These are phyloP conservation scores for Chromobotia macracanthus DNA, from an alignment of 2,797 vertebrate genomes.

Conservation along the genomic window DNA sequence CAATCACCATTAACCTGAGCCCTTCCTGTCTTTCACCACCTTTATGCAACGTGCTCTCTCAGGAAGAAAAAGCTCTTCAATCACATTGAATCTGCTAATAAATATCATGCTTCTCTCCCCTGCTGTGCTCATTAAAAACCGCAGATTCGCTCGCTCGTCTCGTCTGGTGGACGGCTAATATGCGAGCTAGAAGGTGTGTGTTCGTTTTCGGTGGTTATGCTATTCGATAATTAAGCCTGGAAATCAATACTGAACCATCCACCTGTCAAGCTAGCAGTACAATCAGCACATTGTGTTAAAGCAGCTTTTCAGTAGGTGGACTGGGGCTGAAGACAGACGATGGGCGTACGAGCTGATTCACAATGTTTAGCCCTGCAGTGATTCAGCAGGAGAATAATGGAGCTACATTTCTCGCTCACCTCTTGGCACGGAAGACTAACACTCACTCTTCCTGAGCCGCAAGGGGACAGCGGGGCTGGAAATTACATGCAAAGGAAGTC, in stretches of 20 bases:
- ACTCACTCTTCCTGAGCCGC: conserved; percentile 23
- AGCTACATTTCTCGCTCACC: conserved; percentile 37
- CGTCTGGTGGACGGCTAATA: conserved; percentile 8
- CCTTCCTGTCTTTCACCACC: conserved; percentile 26
- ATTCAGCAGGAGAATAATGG: conserved; percentile 53
- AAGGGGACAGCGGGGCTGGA: conserved; percentile 54
- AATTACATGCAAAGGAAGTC: conserved; percentile 63
- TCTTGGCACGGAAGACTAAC: conserved; percentile 27
- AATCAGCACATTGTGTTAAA: conserved; percentile 67
- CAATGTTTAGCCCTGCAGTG: conserved; percentile 35
- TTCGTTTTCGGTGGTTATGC: conserved; percentile 6
- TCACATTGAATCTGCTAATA: conserved; percentile 46
- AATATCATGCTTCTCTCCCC: conserved; percentile 42
- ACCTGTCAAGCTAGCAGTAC: conserved; percentile 48
- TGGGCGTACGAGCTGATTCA: conserved; percentile 46
- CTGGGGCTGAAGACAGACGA: conserved; percentile 60
- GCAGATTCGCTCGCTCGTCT: conserved; percentile 26
- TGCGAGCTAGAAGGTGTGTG: conserved; percentile 13
- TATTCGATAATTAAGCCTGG: conserved; percentile 22
- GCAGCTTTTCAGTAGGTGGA: conserved; percentile 63
- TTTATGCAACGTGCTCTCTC: not conserved
- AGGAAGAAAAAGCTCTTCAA: conserved; percentile 32
- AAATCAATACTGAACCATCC: conserved; percentile 10
- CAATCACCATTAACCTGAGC: conserved; percentile 50
- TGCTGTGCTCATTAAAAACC: conserved; percentile 48